Base-by-base conservation (phyloP, 2,888 invertebrate genomes). In the Brenthis ino region DNA sequence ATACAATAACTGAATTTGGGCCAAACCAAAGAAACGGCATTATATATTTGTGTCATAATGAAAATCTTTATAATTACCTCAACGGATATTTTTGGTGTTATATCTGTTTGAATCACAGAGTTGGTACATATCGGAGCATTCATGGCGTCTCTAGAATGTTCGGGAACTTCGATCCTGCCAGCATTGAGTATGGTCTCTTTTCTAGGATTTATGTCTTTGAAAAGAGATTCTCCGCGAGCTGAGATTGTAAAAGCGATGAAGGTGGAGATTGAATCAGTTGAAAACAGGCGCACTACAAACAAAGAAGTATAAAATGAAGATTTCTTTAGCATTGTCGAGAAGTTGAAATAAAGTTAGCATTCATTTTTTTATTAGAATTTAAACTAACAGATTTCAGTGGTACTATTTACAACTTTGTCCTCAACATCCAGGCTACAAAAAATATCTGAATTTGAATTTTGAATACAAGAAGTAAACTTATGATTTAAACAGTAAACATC, bases 181-280 rank as follows among this genome's bases (percentile, higher is more conserved):
- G 89, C 75, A 8, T 85, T 78, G 57, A 91, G 72, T 3, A 76
- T 72, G 0, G 77, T 76, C 0, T 87, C 89, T 64, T 78, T 87
- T 2, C 90, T 78, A 2, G 82, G 81, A 64, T 93, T 93, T 16
- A 80, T 78, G 11, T 80, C 81, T 57, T 91, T 90, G 0, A 71
- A 64, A 33, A 71, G 74, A 0, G 81, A 81, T 37, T 89, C 89
- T 61, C 84, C 91, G 28, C 77, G 82, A 0, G 86, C 81, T 2
- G 85, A 89, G 77, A 92, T 90, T 1, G 88, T 85, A 68, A 91
- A 92, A 0, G 89, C 92, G 20, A 90, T 91, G 74, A 93, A 93
- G 0, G 83, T 79, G 0, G 88, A 79, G 12, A 74, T 73, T 0
- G 74, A 76, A 33, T 89, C 87, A 54, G 81, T 80, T 0, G 90